Conservation (phyloP, 2,113 vertebrate species). For the Pipra filicauda region DNA sequence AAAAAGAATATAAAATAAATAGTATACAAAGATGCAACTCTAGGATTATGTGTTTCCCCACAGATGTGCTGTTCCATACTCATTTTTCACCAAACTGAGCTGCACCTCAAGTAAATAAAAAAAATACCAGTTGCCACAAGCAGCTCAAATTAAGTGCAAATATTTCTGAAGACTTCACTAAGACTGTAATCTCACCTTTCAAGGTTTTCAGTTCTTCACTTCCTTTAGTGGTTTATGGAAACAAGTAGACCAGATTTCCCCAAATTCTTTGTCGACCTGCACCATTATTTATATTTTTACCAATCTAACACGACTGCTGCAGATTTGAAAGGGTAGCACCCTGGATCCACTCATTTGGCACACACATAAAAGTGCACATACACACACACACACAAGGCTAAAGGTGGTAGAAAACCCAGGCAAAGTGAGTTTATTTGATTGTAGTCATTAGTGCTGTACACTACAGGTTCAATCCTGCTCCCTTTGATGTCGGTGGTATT, state of each 20-base stretch:
- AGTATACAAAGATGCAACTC: not conserved
- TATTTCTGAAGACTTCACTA: not conserved
- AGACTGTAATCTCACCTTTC: not conserved
- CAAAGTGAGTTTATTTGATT: not conserved
- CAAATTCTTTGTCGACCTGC: not conserved
- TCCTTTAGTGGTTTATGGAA: not conserved
- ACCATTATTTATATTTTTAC: not conserved
- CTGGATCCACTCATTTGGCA: not conserved
- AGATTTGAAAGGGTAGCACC: not conserved
- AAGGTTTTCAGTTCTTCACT: not conserved
- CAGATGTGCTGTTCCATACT: not conserved
- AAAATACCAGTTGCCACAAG: not conserved
- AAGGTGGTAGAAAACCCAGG: not conserved
- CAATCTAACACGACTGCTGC: not conserved
- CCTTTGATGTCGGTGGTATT: conserved; percentile 16
- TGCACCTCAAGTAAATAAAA: not conserved
- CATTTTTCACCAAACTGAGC: not conserved
- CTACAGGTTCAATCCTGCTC: conserved; percentile 36
- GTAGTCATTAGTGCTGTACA: not conserved
- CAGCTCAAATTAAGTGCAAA: not conserved
- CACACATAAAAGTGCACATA: not conserved
- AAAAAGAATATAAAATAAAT: not conserved
- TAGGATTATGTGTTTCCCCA: not conserved
- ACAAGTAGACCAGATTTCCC: not conserved
- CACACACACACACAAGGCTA: not conserved